Base-by-base conservation (phyloP, 2,888 invertebrate genomes). In the Xestia sexstrigata region DNA sequence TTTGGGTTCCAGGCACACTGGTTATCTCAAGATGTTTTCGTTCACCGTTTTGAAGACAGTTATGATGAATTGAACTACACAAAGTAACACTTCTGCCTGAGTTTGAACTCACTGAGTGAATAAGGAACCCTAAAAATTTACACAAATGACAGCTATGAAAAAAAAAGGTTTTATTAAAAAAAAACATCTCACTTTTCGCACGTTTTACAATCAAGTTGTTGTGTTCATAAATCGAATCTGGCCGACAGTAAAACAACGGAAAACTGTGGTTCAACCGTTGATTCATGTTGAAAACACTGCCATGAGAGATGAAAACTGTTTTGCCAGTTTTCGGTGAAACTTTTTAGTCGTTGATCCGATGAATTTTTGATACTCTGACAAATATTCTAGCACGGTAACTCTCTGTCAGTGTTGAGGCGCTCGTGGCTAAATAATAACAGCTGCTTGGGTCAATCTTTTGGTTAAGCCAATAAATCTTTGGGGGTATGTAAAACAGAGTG, bases 191-290 rank as follows among this genome's bases (percentile, higher is more conserved):
- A 30, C 35, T 74, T 72, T 68, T 17, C 26, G 26, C 71, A 70
- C 71, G 60, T 80, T 74, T 62, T 30, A 70, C 63, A 71, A 65
- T 70, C 78, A 65, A 45, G 66, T 69, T 60, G 62, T 74, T 47
- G 58, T 42, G 68, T 83, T 88, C 79, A 86, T 88, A 88, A 85
- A 88, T 85, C 70, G 79, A 77, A 79, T 39, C 49, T 45, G 67
- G 66, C n/a, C 58, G 76, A 20, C 63, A 63, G 70, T 79, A 86
- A 62, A 86, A 70, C 74, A 75, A 60, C 62, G 76, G 66, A 71
- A 75, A 88, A 76, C 62, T 82, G 76, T 63, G 73, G 71, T 77
- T 47, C 67, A n/a, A n/a, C n/a, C 39, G 60, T 75, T 82, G 75
- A 85, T 72, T 75, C 71, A 76, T 74, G 66, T 85, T 68, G 68